Percentiles rank a stretch among this genome's conserved stretches.
Conservation (phyloP, 2,888 invertebrate species). For the Epinotia ramella region DNA sequence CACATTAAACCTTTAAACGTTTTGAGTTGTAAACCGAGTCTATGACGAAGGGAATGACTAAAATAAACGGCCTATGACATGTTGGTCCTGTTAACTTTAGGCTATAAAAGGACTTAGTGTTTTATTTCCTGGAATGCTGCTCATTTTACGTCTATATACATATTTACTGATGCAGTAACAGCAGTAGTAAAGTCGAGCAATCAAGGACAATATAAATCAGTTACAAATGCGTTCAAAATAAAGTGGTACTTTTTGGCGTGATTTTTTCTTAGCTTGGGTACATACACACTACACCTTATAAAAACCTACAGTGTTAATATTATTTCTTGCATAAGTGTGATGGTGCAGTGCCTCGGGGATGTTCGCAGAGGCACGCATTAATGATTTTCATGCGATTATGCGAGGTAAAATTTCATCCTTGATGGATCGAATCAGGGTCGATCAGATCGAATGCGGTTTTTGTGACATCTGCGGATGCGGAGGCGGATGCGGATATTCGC, state of each 20-base stretch:
- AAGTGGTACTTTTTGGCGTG: background rate
- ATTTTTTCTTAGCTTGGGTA: no score
- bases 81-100: constrained; percentile 37
- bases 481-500: no score
- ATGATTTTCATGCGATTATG: no score
- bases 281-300: no score
- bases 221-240: background rate
- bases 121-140: constrained; percentile 17
- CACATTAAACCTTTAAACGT: constrained; percentile 54
- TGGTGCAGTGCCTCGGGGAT: no score
- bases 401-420: no score
- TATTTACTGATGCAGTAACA: background rate
- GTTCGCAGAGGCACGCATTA: no score
- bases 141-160: constrained; percentile 4
- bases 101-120: constrained; percentile 30
- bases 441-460: no score
- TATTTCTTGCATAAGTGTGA: no score
- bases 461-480: no score
- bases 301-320: no score
- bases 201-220: background rate
- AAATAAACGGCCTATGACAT: constrained; percentile 42
- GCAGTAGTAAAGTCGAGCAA: background rate
- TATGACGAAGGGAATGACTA: constrained; percentile 53
- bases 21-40: constrained; percentile 57
- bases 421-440: no score